phyloP scores from a whole-genome alignment of 2,888 invertebrate species.

The Pristionchus entomophagus region DNA sequence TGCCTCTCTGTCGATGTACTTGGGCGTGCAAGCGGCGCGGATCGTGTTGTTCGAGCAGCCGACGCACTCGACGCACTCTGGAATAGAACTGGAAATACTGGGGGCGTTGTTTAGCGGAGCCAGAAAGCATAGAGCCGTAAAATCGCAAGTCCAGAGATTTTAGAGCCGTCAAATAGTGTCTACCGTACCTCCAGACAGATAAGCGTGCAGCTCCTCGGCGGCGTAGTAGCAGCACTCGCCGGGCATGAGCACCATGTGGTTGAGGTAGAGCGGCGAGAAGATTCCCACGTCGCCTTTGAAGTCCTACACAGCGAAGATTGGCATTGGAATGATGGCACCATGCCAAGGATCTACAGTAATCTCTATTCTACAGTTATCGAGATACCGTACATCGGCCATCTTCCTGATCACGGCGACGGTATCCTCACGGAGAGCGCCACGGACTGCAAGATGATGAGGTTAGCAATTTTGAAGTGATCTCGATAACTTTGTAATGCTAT shows the following conservation, averaged over 20 bases:
- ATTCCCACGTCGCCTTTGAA: slow-evolving; percentile 66
- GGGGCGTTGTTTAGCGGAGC: neutral
- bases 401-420: slow-evolving; percentile 70
- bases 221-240: slow-evolving; percentile 93
- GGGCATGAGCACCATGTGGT: slow-evolving; percentile 86
- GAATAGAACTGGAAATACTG: slow-evolving; percentile 49
- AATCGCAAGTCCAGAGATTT: neutral
- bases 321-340: too few relatives aligned
- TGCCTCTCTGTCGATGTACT: slow-evolving; percentile 90
- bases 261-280: slow-evolving; percentile 92
- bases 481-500: neutral
- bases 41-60: slow-evolving; percentile 98
- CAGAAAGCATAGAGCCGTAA: neutral
- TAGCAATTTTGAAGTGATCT: neutral
- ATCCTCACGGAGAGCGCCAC: slow-evolving; percentile 65
- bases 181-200: slow-evolving; percentile 94
- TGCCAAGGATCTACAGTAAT: neutral
- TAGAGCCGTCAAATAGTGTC: neutral
- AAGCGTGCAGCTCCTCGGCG: slow-evolving; percentile 95
- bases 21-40: slow-evolving; percentile 94
- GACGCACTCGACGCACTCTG: slow-evolving; percentile 98
- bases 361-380: neutral
- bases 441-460: slow-evolving; percentile 51
- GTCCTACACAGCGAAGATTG: slow-evolving; percentile 51
- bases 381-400: slow-evolving; percentile 50